Evolutionary conservation across 1,140 invertebrate species (phyloP).

Genomic region (Latrodectus geometricus): DNA sequence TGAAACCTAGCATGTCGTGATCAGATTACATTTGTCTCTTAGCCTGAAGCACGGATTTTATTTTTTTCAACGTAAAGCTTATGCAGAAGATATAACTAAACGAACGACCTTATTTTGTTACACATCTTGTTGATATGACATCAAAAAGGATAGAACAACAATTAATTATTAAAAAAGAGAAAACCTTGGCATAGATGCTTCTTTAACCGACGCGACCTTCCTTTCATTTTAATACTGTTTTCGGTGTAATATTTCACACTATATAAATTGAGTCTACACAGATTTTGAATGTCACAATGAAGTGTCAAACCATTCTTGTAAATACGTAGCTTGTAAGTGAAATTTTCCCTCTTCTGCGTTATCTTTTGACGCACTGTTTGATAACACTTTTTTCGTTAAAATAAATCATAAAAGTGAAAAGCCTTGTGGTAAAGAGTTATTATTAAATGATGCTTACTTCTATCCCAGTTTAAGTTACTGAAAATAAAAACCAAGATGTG

Average conservation of each 20-base stretch:
- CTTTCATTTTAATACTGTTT: slow-evolving; percentile 17
- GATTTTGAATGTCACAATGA: no score
- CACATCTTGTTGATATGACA: background rate
- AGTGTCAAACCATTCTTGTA: no score
- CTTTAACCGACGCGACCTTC: slow-evolving; percentile 32
- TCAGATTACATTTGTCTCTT: slow-evolving; percentile 38
- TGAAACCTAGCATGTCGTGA: slow-evolving; percentile 17
- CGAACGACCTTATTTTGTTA: slow-evolving; percentile 31
- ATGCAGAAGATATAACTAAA: background rate
- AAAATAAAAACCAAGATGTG: no score
- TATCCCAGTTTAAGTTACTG: no score
- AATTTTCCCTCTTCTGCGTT: no score
- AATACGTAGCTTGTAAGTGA: no score
- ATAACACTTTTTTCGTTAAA: no score
- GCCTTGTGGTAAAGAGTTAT: no score
- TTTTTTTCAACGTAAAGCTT: background rate
- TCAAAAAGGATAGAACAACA: background rate
- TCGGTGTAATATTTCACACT: background rate
- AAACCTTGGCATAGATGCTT: slow-evolving; percentile 53
- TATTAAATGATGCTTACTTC: no score
- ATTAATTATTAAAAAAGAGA: slow-evolving; percentile 19
- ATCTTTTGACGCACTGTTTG: no score
- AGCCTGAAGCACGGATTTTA: background rate
- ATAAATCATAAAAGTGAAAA: no score
- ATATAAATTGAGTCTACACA: no score